These are phyloP conservation scores for Oryzias curvinotus DNA, from an alignment of 2,113 vertebrate species.

Conservation along the genomic window DNA sequence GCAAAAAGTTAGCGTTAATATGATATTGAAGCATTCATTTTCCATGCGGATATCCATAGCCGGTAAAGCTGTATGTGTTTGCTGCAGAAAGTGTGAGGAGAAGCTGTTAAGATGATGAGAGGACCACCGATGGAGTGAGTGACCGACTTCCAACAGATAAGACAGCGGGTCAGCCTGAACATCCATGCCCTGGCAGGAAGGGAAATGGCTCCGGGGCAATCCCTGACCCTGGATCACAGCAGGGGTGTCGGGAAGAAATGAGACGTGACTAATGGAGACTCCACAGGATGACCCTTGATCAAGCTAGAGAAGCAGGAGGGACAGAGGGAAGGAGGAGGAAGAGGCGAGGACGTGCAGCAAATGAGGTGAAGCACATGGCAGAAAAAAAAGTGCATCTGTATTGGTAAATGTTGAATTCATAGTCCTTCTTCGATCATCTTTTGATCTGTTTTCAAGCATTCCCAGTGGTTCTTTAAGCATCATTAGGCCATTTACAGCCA, in stretches of 20 bases:
- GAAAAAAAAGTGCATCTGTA: constrained; percentile 8
- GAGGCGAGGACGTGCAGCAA: constrained; percentile 34
- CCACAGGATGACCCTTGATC: constrained; percentile 56
- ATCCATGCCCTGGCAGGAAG: constrained; percentile 27
- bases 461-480: no score
- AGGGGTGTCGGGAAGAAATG: constrained; percentile 47
- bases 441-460: no score
- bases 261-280: constrained; percentile 69
- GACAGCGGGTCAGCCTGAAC: constrained; percentile 56
- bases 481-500: no score
- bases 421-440: neutral
- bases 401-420: constrained; percentile 6
- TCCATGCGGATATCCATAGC: neutral
- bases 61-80: constrained; percentile 1
- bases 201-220: constrained; percentile 56
- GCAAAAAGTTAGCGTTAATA: no score
- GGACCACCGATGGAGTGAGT: constrained; percentile 48
- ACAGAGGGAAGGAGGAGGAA: neutral
- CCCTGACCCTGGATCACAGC: constrained; percentile 61
- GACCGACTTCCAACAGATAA: constrained; percentile 63
- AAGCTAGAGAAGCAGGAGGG: constrained; percentile 20
- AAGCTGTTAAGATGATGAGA: constrained; percentile 31
- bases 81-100: constrained; percentile 11
- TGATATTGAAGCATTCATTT: no score
- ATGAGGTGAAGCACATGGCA: constrained; percentile 37